Evolutionary conservation across 1,140 invertebrate genomes (phyloP), one percentile per base, ranked within the genome.

Genomic region (Drosophila tani): DNA sequence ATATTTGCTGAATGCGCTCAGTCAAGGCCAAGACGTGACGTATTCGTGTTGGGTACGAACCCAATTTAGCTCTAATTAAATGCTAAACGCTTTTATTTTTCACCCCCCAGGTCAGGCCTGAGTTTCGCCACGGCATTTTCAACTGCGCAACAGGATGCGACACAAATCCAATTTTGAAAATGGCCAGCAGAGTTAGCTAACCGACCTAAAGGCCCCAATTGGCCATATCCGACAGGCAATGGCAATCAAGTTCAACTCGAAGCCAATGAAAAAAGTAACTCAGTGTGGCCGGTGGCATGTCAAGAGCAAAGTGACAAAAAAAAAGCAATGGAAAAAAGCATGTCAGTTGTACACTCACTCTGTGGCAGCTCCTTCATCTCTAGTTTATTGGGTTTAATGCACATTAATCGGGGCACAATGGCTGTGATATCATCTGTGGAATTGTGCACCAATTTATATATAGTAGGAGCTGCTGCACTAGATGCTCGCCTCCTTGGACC

Each of bases 371-470:
- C n/a, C 21, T 55, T 40, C 32, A 32, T 45, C 41, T 53, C 17
- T 11, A 14, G 59, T 75, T 82, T 55, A 73, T 87, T 79, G 70
- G 55, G 24, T 29, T 68, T 58, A 80, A 84, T 81, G 82, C 75
- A 79, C 70, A 71, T 74, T 79, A 86, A 87, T 87, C 47, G 41
- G 7, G 32, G 45, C 11, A 87, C 66, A 86, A 79, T 60, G 51
- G 59, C 49, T 51, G n/a, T 29, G 50, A 41, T 38, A 75, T 55
- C 27, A 47, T 47, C 43, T 27, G 17, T 24, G 6, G 17, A 35
- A 49, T 63, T 78, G 67, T 74, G 65, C 50, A 40, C 17, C 57
- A 75, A 53, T 79, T 69, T 62, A 35, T 29, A 47, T 19, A 58
- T 32, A 46, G 24, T 57, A 8, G 11, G 8, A 35, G 32, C 24